Conservation (phyloP, 1,140 invertebrate genomes). For the Tribolium castaneum region DNA sequence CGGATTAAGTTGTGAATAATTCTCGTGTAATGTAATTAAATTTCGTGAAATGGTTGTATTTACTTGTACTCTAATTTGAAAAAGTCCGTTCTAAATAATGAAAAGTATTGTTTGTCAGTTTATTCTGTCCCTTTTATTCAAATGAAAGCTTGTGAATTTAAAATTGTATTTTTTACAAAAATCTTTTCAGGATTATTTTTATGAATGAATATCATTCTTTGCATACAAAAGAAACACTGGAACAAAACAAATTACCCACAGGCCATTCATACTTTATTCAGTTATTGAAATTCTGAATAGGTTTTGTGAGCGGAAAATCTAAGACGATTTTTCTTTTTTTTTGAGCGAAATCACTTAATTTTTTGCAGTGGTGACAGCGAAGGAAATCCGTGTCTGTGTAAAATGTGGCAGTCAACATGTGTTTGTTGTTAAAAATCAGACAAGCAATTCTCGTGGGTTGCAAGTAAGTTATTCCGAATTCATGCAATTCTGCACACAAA, state of each 20-base stretch:
- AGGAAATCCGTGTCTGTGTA: background rate
- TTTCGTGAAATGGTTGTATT: too few species aligned
- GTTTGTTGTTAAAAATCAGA: conserved; percentile 10
- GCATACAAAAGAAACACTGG: background rate
- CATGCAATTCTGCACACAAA: conserved; percentile 35
- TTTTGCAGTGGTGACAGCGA: background rate
- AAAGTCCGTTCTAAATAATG: background rate
- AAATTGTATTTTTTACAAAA: background rate
- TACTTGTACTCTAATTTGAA: background rate
- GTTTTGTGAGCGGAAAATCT: background rate
- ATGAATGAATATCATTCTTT: background rate
- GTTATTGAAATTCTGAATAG: background rate
- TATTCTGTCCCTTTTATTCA: background rate
- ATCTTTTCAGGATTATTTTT: background rate
- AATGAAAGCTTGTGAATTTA: background rate
- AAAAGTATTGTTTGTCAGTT: background rate
- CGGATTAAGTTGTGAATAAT: background rate
- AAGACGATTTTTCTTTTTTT: background rate
- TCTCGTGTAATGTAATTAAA: too few species aligned
- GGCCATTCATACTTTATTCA: background rate
- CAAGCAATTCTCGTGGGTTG: conserved; percentile 5
- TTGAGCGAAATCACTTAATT: background rate
- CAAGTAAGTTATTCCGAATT: conserved; percentile 11
- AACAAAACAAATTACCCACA: background rate
- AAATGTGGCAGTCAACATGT: background rate